These are phyloP conservation scores for Drosophila leonis DNA, from an alignment of 2,888 invertebrate genomes.

Conservation along the genomic window DNA sequence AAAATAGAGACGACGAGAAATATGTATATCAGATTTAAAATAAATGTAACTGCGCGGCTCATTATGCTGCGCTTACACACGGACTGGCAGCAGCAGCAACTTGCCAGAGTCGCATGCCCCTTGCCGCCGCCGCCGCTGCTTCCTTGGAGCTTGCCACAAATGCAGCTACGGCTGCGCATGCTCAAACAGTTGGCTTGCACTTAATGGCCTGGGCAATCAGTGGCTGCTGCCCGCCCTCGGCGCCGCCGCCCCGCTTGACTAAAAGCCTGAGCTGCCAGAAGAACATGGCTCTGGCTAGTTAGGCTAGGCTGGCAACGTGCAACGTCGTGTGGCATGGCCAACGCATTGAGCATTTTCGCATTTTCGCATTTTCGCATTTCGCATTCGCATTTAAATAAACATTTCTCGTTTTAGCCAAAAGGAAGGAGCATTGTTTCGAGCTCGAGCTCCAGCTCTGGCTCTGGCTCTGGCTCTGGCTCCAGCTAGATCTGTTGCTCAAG, in stretches of 20 bases:
- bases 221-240: conserved; percentile 42
- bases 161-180: conserved; percentile 54
- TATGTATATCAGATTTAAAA: conserved; percentile 84
- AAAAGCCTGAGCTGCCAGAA: background rate
- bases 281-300: conserved; percentile 24
- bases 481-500: conserved; percentile 38
- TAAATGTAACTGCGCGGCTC: conserved; percentile 83
- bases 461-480: background rate
- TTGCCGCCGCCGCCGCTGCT: background rate
- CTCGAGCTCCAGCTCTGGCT: background rate
- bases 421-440: conserved; percentile 59
- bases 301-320: conserved; percentile 4
- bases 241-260: background rate
- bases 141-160: conserved; percentile 36
- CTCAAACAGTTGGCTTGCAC: conserved; percentile 73
- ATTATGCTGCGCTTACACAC: conserved; percentile 79
- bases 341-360: conserved; percentile 71
- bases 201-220: conserved; percentile 77
- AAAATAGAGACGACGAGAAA: conserved; percentile 61
- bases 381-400: conserved; percentile 77
- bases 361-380: conserved; percentile 71
- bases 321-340: conserved; percentile 39
- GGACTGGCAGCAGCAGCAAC: conserved; percentile 29
- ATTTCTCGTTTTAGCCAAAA: conserved; percentile 62
- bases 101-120: background rate